Evolutionary conservation across 2,888 invertebrate species (phyloP), one percentile per base, ranked within the genome.

Genomic region (Cryptosula pallasiana): DNA sequence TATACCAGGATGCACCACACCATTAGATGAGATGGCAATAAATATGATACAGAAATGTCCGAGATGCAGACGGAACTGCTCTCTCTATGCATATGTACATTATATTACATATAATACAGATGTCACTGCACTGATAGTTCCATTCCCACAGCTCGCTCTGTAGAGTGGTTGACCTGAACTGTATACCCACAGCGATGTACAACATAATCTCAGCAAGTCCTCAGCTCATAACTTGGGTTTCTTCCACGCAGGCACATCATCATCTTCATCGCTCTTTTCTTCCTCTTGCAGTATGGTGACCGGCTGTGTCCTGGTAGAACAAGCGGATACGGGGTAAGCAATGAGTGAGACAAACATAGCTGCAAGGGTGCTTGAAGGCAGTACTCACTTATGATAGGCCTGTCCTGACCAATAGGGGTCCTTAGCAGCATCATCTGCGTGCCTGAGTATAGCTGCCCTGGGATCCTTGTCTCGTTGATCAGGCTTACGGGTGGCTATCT

Each of bases 351-450:
- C n/a, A 45, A 45, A 45, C 20, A 35, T 13, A 27, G n/a, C 9
- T 58, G 13, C 5, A 9, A 27, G 9, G 29, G 13, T n/a, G 13
- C 29, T n/a, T n/a, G 5, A 25, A n/a, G 9, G 5, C 20, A n/a
- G 13, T 20, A 36, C 77, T 75, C 75, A 81, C 80, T 79, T 79
- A 72, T 79, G 78, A 75, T 84, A 84, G 25, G 84, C 84, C 32
- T 82, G 82, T 35, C 79, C 78, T 1, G 84, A 77, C 96, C 96
- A 98, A 82, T 94, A 95, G 0, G 97, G 97, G 88, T 97, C 94
- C 81, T 96, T 94, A 70, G 89, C 95, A 0, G 96, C 97, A 1
- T 94, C 95, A 81, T 96, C 94, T 0, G 97, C 97, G 83, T 90
- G 95, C 77, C 94, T 92, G 73, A 97, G 86, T 76, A 98, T 95